Conservation (phyloP, 1,140 invertebrate genomes). For the Cryptotermes secundus region DNA sequence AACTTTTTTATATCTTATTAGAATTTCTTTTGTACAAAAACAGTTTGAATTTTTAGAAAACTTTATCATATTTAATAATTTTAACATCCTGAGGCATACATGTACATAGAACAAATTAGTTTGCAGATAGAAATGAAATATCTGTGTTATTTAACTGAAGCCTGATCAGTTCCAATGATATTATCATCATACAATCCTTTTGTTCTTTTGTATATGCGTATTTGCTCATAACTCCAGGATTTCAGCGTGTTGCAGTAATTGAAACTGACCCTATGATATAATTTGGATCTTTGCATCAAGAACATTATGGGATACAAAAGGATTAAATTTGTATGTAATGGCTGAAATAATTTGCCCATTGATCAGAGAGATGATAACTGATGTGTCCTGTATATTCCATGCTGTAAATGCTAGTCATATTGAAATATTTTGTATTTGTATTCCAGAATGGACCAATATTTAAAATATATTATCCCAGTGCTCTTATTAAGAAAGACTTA, state of each 20-base stretch:
- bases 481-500: background rate
- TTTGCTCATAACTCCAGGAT: no score
- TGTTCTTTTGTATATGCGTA: background rate
- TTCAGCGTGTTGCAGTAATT: no score
- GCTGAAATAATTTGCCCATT: background rate
- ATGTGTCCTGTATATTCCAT: slow-evolving; percentile 1
- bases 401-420: slow-evolving; percentile 19
- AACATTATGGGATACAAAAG: background rate
- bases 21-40: no score
- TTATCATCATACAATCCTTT: background rate
- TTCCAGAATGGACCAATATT: background rate
- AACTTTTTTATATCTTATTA: background rate
- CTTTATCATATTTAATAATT: no score
- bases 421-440: background rate
- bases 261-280: background rate
- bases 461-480: slow-evolving; percentile 2
- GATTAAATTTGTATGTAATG: background rate
- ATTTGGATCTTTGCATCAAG: background rate
- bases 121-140: background rate
- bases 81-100: background rate
- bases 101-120: background rate
- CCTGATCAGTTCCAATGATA: background rate
- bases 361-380: background rate
- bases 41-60: no score
- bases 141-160: background rate